Percentiles rank a stretch among this genome's conserved stretches.
Conservation (phyloP, 2,888 invertebrate species). For the Melieria omissa region DNA sequence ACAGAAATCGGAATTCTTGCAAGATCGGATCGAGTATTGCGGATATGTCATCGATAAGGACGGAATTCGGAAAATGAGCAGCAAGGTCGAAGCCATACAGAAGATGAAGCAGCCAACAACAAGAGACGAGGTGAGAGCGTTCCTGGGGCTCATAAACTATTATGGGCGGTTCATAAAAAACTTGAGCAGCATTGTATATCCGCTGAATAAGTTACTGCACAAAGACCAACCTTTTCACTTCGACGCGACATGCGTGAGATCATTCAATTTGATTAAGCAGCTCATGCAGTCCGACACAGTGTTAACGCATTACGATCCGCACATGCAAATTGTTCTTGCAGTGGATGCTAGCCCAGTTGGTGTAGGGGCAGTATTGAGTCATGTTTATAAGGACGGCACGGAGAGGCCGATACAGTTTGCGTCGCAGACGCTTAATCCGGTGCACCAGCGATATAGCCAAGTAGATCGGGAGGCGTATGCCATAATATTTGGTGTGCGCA, state of each 20-base stretch:
- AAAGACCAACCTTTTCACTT: constrained; percentile 49
- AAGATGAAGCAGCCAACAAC: constrained; percentile 44
- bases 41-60: constrained; percentile 52
- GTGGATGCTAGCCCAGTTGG: constrained; percentile 52
- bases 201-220: constrained; percentile 50
- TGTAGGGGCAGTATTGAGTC: constrained; percentile 56
- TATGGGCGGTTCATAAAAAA: constrained; percentile 56
- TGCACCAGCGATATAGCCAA: constrained; percentile 29
- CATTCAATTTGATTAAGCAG: constrained; percentile 50
- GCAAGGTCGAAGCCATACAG: constrained; percentile 6
- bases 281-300: constrained; percentile 47
- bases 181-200: constrained; percentile 49
- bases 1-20: constrained; percentile 51
- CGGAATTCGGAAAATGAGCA: constrained; percentile 53
- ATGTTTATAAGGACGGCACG: constrained; percentile 38
- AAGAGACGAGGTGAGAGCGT: constrained; percentile 49
- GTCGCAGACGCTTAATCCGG: constrained; percentile 49
- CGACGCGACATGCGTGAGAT: constrained; percentile 43
- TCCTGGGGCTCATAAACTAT: constrained; percentile 52
- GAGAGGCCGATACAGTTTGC: constrained; percentile 59
- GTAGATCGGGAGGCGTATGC: constrained; percentile 52
- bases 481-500: constrained; percentile 57
- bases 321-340: constrained; percentile 48
- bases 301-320: constrained; percentile 51
- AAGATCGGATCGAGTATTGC: constrained; percentile 51